Conservation (phyloP, 2,113 vertebrate species). For the Tricholaema leucomelas region DNA sequence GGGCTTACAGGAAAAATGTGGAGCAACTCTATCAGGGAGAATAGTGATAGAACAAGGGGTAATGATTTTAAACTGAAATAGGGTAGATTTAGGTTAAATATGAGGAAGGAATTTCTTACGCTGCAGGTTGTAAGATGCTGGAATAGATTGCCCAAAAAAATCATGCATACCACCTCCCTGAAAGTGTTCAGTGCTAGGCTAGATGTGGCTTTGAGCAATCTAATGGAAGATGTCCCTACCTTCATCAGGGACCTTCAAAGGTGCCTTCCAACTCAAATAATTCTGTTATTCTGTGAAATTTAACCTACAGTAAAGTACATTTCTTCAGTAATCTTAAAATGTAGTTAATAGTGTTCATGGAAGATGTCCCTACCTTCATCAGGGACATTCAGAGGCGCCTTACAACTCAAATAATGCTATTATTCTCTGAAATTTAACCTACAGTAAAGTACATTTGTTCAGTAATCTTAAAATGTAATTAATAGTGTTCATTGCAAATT, state of each 20-base stretch:
- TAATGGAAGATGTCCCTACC: background rate
- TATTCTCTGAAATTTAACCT: background rate
- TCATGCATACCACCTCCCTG: background rate
- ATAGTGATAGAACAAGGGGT: background rate
- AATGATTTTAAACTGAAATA: background rate
- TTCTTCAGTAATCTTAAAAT: background rate
- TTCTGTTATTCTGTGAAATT: background rate
- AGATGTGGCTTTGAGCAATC: background rate
- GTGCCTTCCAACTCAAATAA: background rate
- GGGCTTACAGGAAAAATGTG: background rate
- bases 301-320: background rate
- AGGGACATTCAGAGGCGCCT: background rate
- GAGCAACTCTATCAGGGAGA: background rate
- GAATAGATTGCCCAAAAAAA: background rate
- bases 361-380: background rate
- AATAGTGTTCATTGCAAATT: background rate
- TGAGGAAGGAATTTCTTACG: background rate
- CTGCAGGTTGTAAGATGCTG: background rate
- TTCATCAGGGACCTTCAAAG: background rate
- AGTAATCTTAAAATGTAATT: background rate
- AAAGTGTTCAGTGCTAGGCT: background rate
- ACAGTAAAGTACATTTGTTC: background rate
- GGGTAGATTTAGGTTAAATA: background rate
- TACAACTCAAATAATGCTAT: background rate
- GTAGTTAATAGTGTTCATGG: background rate